Conservation (phyloP, 2,113 vertebrate genomes). For the Gambusia affinis region DNA sequence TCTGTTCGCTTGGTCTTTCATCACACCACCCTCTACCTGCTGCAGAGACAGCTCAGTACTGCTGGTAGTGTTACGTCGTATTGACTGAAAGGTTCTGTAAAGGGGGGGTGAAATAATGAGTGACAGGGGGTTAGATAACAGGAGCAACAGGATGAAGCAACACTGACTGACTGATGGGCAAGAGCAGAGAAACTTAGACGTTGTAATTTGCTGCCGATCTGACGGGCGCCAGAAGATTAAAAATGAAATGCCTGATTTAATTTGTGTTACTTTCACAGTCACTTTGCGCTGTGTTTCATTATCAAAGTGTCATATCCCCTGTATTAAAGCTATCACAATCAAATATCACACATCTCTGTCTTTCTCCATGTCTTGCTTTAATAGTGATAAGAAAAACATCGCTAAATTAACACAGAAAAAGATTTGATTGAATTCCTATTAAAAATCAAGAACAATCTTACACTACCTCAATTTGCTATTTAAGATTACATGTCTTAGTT, state of each 20-base stretch:
- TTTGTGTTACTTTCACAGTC: constrained; percentile 68
- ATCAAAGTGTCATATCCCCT: constrained; percentile 47
- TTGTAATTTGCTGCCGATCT: constrained; percentile 37
- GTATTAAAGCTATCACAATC: constrained; percentile 31
- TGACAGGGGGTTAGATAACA: constrained; percentile 30
- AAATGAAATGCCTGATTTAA: constrained; percentile 66
- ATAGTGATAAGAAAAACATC: constrained; percentile 1
- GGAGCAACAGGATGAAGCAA: constrained; percentile 30
- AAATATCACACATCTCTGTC: constrained; percentile 22
- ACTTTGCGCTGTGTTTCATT: constrained; percentile 70
- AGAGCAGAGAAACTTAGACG: constrained; percentile 25
- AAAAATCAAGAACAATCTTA: neutral
- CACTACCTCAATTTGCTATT: neutral
- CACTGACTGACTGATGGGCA: constrained; percentile 48
- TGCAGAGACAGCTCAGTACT: neutral
- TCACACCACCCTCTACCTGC: constrained; percentile 12
- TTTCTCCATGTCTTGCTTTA: constrained; percentile 16
- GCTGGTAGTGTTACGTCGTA: neutral
- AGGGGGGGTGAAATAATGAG: constrained; percentile 1
- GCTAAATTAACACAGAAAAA: constrained; percentile 2
- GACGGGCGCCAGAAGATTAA: constrained; percentile 53
- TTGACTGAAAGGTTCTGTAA: constrained; percentile 5
- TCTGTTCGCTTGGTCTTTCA: constrained; percentile 30
- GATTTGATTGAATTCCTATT: neutral
- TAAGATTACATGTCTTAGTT: neutral